Percentiles rank a stretch among this genome's conserved stretches.
These are phyloP conservation scores for Penaeus monodon DNA, from an alignment of 2,888 invertebrate genomes.

Conservation along the genomic window DNA sequence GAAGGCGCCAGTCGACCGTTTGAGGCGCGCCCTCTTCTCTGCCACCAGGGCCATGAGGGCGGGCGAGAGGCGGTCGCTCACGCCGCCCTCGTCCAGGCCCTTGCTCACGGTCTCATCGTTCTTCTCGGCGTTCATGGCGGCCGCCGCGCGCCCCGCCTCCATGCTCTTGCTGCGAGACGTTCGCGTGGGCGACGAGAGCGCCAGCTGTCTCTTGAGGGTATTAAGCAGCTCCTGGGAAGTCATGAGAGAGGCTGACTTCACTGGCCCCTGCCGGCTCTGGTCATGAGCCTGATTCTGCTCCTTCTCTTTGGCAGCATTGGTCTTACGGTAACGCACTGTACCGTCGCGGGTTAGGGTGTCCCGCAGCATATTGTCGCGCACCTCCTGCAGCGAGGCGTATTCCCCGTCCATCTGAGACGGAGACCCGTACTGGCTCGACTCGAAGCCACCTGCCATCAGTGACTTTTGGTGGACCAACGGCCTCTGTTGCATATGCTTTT, in stretches of 20 bases:
- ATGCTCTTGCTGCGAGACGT: constrained; percentile 61
- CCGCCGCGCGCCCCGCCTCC: constrained; percentile 63
- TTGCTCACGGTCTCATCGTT: constrained; percentile 48
- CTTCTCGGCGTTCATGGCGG: constrained; percentile 36
- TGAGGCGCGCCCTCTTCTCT: constrained; percentile 62
- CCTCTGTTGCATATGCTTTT: constrained; percentile 31
- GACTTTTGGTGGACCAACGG: constrained; percentile 43
- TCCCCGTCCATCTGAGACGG: constrained; percentile 56
- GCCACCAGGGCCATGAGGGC: constrained; percentile 64
- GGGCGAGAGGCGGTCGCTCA: constrained; percentile 53
- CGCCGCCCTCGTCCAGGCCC: constrained; percentile 33
- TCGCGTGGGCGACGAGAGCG: constrained; percentile 62
- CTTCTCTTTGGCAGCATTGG: constrained; percentile 29
- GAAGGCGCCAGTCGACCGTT: constrained; percentile 63
- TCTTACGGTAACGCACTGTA: constrained; percentile 20
- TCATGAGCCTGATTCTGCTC: constrained; percentile 23
- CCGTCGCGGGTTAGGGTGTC: constrained; percentile 11
- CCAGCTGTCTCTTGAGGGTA: constrained; percentile 64
- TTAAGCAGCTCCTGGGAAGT: constrained; percentile 63
- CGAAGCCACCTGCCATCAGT: constrained; percentile 33
- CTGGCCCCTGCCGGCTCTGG: constrained; percentile 41
- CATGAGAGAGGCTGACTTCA: constrained; percentile 63
- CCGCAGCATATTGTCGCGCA: constrained; percentile 34
- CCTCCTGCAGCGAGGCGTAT: constrained; percentile 62
- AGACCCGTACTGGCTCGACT: constrained; percentile 34